Percentiles rank a stretch among this genome's conserved stretches.
phyloP scores from a whole-genome alignment of 1,140 invertebrate genomes.

The Bicyclus anynana region DNA sequence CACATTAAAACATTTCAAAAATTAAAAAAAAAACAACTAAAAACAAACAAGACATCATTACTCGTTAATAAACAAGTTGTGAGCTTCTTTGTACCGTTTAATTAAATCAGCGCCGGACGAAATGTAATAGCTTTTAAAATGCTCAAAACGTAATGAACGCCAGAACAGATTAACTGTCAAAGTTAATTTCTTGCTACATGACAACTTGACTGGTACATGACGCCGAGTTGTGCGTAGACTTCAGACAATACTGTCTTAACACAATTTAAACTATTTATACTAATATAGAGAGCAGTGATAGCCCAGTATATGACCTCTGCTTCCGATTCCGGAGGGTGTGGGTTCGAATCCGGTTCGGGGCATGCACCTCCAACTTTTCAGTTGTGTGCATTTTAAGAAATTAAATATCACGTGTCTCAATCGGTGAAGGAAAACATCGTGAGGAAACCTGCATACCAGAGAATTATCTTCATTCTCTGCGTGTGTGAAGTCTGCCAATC shows the following conservation, averaged over 20 bases:
- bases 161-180: slow-evolving; percentile 21
- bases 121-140: slow-evolving; percentile 10
- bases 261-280: neutral
- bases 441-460: too few species aligned
- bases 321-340: too few species aligned
- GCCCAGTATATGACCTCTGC: too few species aligned
- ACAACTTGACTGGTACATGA: slow-evolving; percentile 14
- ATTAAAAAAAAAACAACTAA: neutral
- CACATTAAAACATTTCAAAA: too few species aligned
- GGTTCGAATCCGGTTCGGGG: too few species aligned
- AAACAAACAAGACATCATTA: neutral
- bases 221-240: neutral
- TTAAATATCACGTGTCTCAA: too few species aligned
- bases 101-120: neutral
- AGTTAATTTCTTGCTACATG: slow-evolving; percentile 9
- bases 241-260: neutral
- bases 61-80: neutral
- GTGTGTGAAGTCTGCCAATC: too few species aligned
- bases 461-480: too few species aligned
- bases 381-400: too few species aligned
- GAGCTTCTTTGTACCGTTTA: neutral
- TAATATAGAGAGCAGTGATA: too few species aligned
- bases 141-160: slow-evolving; percentile 3
- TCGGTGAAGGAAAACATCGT: too few species aligned
- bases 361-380: too few species aligned